Conservation (phyloP, 2,113 vertebrate species). For the Junco hyemalis region DNA sequence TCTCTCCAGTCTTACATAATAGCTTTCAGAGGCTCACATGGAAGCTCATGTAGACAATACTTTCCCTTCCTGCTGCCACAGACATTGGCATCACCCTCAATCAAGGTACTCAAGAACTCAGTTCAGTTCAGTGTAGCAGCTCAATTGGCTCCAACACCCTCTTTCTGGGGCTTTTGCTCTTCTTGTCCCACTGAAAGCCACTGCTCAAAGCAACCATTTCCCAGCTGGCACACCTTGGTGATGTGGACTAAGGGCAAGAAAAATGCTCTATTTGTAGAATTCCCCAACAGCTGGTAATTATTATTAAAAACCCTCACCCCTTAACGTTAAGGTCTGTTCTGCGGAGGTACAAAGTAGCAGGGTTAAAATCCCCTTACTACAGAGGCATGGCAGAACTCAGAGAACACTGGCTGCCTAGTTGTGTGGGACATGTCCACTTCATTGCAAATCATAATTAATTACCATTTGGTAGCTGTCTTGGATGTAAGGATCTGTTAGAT, state of each 20-base stretch:
- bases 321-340: not conserved
- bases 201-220: not conserved
- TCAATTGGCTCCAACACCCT: not conserved
- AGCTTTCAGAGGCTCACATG: not conserved
- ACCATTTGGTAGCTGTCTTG: not conserved
- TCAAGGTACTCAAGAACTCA: not conserved
- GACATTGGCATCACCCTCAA: not conserved
- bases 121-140: not conserved
- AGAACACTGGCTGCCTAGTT: not conserved
- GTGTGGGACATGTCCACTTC: not conserved
- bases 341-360: not conserved
- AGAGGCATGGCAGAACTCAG: not conserved
- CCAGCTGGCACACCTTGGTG: not conserved
- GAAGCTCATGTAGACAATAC: not conserved
- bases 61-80: not conserved
- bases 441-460: conserved; percentile 62
- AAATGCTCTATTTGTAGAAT: conserved; percentile 33
- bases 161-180: not conserved
- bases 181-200: not conserved
- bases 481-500: conserved; percentile 21
- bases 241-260: not conserved
- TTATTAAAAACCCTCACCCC: conserved; percentile 1
- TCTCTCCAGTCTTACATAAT: not conserved
- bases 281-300: not conserved
- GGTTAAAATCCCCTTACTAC: conserved; percentile 2